Base-by-base conservation (phyloP, 2,888 invertebrate genomes). In the Protonemura montana region DNA sequence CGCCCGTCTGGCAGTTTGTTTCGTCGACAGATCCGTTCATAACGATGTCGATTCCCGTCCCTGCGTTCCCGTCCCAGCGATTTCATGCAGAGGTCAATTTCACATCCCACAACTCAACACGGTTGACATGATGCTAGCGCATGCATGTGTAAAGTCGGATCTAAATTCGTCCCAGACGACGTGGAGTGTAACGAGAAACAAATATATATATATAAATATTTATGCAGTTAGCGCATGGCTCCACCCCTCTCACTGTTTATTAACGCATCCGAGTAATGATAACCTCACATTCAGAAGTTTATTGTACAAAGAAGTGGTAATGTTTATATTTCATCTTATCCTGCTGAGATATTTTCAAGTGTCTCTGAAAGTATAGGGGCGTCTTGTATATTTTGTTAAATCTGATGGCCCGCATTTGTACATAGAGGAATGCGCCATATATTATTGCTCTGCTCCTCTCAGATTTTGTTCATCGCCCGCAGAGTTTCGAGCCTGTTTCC, bases 81-180 rank as follows among this genome's bases (percentile, higher is more conserved):
- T 59, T 59, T 59, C 59, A 59, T 59, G 59, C 59, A 21, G 59
- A 59, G 59, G 59, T 59, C 59, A 59, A 59, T 59, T 59, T 59
- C 21, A 59, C 59, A 59, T 10, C 16, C 59, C 59, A 59, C 59
- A 59, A 59, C 59, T 59, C 59, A 59, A 21, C 59, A 21, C 35
- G 59, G 59, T 10, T 59, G 59, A 59, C 59, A 59, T 21, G 59
- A n/a, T n/a, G 59, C 21, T 10, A 21, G 59, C 13, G 59, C 59
- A 59, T 59, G 59, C 21, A 21, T 59, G 59, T 59, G 59, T 3
- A 21, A 10, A 21, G 59, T 13, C 59, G 13, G 21, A 2, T 59
- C 59, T 59, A 59, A 59, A 59, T 59, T 10, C 59, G 59, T 59
- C 59, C 59, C 59, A 21, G 6, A 59, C 59, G 59, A 59, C 59